A percentile compares a stretch with the other conserved stretches of the same genome.
phyloP scores from a whole-genome alignment of 1,140 invertebrate species.

The Zaprionus kolodkinae region DNA sequence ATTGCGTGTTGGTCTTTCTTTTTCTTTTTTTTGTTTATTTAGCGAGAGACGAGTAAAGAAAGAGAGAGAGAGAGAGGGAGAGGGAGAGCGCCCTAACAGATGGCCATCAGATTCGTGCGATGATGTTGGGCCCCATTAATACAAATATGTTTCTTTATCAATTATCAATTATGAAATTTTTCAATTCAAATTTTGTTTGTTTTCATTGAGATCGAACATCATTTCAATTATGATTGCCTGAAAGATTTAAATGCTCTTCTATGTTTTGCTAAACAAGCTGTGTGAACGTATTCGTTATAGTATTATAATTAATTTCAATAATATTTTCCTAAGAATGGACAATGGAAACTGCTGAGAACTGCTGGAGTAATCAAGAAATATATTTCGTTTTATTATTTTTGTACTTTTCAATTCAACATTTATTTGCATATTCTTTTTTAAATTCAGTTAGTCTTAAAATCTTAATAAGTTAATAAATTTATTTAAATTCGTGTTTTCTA shows the following conservation, averaged over 20 bases:
- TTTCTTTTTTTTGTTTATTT: conserved; percentile 30
- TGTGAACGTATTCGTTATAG: conserved; percentile 9
- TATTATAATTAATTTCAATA: conserved; percentile 3
- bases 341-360: background rate
- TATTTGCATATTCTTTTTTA: conserved; percentile 11
- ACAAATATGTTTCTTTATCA: conserved; percentile 28
- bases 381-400: too few relatives aligned
- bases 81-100: background rate
- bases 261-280: conserved; percentile 13
- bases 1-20: conserved; percentile 36
- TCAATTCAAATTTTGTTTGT: conserved; percentile 29
- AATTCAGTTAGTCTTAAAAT: background rate
- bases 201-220: conserved; percentile 16
- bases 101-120: conserved; percentile 16
- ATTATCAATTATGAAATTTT: conserved; percentile 22
- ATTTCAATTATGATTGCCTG: conserved; percentile 23
- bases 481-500: conserved; percentile 54
- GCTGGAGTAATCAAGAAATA: background rate
- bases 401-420: conserved; percentile 8
- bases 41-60: background rate
- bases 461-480: conserved; percentile 29
- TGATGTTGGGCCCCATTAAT: conserved; percentile 16
- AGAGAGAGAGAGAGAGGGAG: background rate
- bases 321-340: background rate
- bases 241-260: conserved; percentile 3